Evolutionary conservation across 2,113 vertebrate genomes (phyloP), one percentile per base, ranked within the genome.

Genomic region (Girardinichthys multiradiatus): DNA sequence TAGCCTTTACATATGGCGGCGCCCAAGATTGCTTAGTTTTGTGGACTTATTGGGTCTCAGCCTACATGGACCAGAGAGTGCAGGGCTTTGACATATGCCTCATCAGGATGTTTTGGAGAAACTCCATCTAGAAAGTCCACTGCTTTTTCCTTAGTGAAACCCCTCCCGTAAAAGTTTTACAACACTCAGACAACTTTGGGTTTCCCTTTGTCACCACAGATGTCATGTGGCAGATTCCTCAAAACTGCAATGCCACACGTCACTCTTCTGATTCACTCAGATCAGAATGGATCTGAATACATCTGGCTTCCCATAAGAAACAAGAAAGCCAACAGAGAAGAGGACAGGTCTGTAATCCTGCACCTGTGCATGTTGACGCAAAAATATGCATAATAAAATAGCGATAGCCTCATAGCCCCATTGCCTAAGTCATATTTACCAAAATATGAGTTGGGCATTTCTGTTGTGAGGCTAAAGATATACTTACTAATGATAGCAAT

Each of bases 31-130:
- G n/a, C n/a, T n/a, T n/a, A n/a, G n/a, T n/a, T n/a, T n/a, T n/a
- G n/a, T n/a, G n/a, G n/a, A 94, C 76, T 76, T 96, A 4, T 76
- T 95, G n/a, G 54, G 80, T 95, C 69, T 90, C 94, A 2, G 91
- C 93, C 0, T 95, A 90, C 76, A 89, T 92, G 39, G 95, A 95
- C 71, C 78, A 89, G 61, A 92, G 94, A 77, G 51, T 80, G 66
- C 33, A 67, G 1, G 89, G 85, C 60, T 79, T 74, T 0, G 58
- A 84, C 35, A 79, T 90, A 9, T 91, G 92, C 42, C 79, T 95
- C 48, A 94, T 95, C 26, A 86, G 88, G 5, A 93, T 96, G 9
- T 90, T 95, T 60, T 91, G 79, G 60, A 89, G 90, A 14, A 13
- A 93, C 69, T 91, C 91, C n/a, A 77, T 91, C 2, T 78, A 87